These are phyloP conservation scores for Thymelicus lineola DNA, from an alignment of 2,888 invertebrate genomes.

Conservation along the genomic window DNA sequence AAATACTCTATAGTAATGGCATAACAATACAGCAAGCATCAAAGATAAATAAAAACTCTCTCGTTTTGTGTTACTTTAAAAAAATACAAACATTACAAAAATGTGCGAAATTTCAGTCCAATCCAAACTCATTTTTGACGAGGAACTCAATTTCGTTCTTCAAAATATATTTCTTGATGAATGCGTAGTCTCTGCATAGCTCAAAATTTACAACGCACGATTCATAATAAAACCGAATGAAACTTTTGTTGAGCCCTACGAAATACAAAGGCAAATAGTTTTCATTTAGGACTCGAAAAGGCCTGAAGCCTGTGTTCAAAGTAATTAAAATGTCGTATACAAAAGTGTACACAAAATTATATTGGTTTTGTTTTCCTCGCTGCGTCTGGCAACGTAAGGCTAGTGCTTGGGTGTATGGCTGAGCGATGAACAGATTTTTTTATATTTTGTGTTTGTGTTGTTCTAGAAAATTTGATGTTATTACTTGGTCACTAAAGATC, in stretches of 20 bases:
- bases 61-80: too few species aligned
- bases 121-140: too few species aligned
- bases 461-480: too few species aligned
- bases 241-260: slow-evolving; percentile 16
- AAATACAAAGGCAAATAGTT: slow-evolving; percentile 21
- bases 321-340: slow-evolving; percentile 36
- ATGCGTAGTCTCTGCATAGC: neutral
- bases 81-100: too few species aligned
- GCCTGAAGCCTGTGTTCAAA: slow-evolving; percentile 25
- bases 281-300: slow-evolving; percentile 19
- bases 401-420: slow-evolving; percentile 8
- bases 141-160: too few species aligned
- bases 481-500: too few species aligned
- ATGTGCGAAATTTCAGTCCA: too few species aligned
- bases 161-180: neutral
- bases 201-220: neutral
- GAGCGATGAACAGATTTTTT: neutral
- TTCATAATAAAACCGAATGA: slow-evolving; percentile 3
- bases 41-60: too few species aligned
- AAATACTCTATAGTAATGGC: too few species aligned
- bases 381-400: slow-evolving; percentile 27
- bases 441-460: neutral
- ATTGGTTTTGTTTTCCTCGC: slow-evolving; percentile 31
- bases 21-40: too few species aligned
- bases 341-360: slow-evolving; percentile 32